Percentiles rank a stretch among this genome's conserved stretches.
These are phyloP conservation scores for Ceyx melanurus DNA, from an alignment of 2,113 vertebrate genomes.

Conservation along the genomic window DNA sequence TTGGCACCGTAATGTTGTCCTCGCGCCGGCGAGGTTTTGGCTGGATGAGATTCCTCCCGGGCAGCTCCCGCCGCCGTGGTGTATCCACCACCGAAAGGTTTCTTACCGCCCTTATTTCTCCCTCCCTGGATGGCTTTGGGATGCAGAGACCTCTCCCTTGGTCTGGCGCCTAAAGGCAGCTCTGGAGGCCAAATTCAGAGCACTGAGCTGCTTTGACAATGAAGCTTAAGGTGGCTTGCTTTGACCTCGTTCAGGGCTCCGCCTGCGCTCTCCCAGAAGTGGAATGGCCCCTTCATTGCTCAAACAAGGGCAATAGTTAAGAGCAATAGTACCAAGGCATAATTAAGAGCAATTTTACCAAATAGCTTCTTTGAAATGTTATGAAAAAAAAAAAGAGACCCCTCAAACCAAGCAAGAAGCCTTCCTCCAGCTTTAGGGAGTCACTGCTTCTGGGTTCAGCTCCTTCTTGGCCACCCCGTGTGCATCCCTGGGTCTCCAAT, in stretches of 20 bases:
- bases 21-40: background rate
- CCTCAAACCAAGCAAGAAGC: background rate
- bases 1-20: background rate
- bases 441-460: background rate
- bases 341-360: slow-evolving; percentile 33
- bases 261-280: slow-evolving; percentile 31
- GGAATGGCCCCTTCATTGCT: slow-evolving; percentile 14
- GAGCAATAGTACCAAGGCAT: background rate
- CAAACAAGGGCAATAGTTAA: slow-evolving; percentile 51
- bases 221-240: slow-evolving; percentile 56
- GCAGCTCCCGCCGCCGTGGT: background rate
- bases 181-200: slow-evolving; percentile 54
- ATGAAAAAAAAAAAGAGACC: background rate
- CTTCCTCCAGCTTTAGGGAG: background rate
- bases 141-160: slow-evolving; percentile 14
- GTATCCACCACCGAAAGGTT: background rate
- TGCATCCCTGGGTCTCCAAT: fast-evolving
- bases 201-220: slow-evolving; percentile 43
- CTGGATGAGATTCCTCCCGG: background rate
- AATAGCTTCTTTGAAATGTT: background rate
- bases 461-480: fast-evolving
- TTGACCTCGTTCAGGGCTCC: slow-evolving; percentile 59
- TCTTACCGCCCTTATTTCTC: background rate
- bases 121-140: background rate
- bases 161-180: slow-evolving; percentile 27